phyloP scores from a whole-genome alignment of 1,140 invertebrate genomes.

The Camponotus pennsylvanicus region DNA sequence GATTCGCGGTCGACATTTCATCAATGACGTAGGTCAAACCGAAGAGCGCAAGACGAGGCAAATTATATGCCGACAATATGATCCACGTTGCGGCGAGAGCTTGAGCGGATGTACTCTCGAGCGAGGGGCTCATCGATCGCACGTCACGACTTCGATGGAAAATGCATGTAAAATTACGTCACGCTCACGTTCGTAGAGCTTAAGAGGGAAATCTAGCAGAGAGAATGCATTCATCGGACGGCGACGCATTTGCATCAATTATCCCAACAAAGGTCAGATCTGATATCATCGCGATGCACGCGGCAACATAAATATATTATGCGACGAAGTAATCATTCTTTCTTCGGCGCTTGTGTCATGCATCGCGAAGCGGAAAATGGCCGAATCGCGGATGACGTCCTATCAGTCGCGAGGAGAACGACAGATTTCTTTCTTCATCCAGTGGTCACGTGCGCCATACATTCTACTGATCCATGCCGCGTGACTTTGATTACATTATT shows the following conservation, averaged over 20 bases:
- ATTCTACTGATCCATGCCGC: not conserved
- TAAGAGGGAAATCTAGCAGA: slow-evolving; percentile 10
- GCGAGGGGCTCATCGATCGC: not conserved
- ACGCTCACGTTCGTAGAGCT: slow-evolving; percentile 7
- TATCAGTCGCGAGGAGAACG: not conserved
- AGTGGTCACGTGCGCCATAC: not conserved
- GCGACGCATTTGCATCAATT: slow-evolving; percentile 56
- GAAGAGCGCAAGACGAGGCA: not conserved
- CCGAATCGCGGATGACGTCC: not conserved
- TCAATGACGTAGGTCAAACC: not conserved
- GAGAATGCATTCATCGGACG: slow-evolving; percentile 50
- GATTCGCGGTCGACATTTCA: slow-evolving; percentile 35
- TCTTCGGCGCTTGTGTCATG: slow-evolving; percentile 9
- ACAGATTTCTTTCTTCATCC: not conserved
- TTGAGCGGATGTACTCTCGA: slow-evolving; percentile 14
- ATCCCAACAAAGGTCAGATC: slow-evolving; percentile 57
- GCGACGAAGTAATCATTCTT: not conserved
- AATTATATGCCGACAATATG: not conserved
- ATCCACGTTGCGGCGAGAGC: not conserved
- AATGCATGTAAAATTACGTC: slow-evolving; percentile 41
- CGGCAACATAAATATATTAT: not conserved
- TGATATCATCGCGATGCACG: slow-evolving; percentile 37
- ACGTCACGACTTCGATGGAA: not conserved
- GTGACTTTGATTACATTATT: slow-evolving; percentile 38
- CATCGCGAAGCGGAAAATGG: not conserved